Conservation (phyloP, 92 coral and sea anemone genomes). For the Blastomussa wellsi region DNA sequence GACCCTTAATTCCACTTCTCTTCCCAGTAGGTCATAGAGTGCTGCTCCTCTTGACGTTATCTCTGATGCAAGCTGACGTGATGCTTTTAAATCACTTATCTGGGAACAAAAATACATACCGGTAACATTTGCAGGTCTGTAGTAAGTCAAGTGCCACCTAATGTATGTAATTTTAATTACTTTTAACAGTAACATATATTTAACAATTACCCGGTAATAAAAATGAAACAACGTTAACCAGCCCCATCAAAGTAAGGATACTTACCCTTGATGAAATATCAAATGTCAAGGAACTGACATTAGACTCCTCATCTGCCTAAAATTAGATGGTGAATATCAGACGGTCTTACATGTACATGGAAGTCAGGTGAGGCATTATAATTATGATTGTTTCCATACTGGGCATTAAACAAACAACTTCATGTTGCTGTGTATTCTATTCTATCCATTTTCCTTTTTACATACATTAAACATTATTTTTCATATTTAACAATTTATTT, state of each 20-base stretch:
- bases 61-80: constrained; percentile 96
- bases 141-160: background rate
- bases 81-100: constrained; percentile 95
- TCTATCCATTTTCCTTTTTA: too few relatives aligned
- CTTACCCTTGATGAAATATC: constrained; percentile 96
- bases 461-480: too few relatives aligned
- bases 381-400: too few relatives aligned
- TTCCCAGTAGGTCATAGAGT: constrained; percentile 89
- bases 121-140: background rate
- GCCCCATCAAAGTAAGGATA: background rate
- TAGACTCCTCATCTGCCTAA: constrained; percentile 73
- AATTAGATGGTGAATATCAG: background rate
- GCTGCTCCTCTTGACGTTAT: constrained; percentile 95
- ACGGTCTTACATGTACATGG: too few relatives aligned
- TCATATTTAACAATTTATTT: too few relatives aligned
- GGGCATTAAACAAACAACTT: too few relatives aligned
- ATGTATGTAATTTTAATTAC: too few relatives aligned
- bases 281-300: constrained; percentile 84
- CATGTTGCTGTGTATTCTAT: too few relatives aligned
- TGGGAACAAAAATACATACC: constrained; percentile 32
- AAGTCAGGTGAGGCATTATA: too few relatives aligned
- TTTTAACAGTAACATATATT: too few relatives aligned
- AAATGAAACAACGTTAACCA: background rate
- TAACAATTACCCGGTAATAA: too few relatives aligned
- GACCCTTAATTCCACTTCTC: constrained; percentile 94